Percentiles rank a stretch among this genome's conserved stretches.
Evolutionary conservation across 2,888 invertebrate species (phyloP).

Genomic region (Lagria hirta): DNA sequence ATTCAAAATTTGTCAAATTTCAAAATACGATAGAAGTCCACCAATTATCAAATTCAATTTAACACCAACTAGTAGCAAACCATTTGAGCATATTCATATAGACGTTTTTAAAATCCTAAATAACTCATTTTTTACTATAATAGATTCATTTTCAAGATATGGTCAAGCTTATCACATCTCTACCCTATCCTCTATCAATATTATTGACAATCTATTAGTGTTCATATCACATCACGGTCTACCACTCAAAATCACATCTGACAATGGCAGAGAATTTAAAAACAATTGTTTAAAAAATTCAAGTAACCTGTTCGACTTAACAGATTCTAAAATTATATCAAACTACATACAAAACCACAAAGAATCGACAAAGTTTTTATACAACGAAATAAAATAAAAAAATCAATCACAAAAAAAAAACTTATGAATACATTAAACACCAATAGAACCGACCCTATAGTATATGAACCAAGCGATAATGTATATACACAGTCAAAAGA

Average conservation of each 20-base stretch:
- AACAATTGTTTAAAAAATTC: background rate
- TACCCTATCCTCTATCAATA: background rate
- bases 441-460: constrained; percentile 1
- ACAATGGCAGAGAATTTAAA: background rate
- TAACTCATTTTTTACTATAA: too few relatives aligned
- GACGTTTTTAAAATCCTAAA: too few relatives aligned
- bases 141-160: too few relatives aligned
- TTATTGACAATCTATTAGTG: background rate
- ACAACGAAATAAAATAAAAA: constrained; percentile 10
- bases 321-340: constrained; percentile 9
- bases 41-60: background rate
- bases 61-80: background rate
- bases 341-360: constrained; percentile 14
- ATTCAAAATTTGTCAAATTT: too few relatives aligned
- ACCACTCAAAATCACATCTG: background rate
- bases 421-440: constrained; percentile 10
- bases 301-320: constrained; percentile 4
- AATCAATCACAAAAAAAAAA: constrained; percentile 8
- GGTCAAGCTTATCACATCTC: too few relatives aligned
- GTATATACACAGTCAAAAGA: constrained; percentile 6
- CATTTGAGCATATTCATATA: background rate
- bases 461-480: background rate
- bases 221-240: background rate
- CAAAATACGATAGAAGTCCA: too few relatives aligned
- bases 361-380: constrained; percentile 6